phyloP scores from a whole-genome alignment of 2,888 invertebrate species.

The Panorpa germanica region DNA sequence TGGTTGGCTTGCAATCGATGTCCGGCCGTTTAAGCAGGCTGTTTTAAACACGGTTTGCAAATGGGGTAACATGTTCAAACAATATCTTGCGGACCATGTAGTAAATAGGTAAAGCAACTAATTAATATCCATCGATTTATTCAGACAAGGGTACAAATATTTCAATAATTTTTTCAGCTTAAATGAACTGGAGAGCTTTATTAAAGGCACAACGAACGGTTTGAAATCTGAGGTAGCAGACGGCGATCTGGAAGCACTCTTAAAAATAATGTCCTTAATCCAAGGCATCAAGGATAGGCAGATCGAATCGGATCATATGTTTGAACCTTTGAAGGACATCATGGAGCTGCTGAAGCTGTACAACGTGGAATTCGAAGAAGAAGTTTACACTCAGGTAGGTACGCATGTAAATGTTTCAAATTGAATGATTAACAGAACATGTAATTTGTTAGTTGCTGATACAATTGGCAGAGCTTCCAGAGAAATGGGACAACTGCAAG shows the following conservation, averaged over 20 bases:
- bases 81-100: conserved; percentile 66
- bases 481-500: conserved; percentile 72
- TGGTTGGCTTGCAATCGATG: conserved; percentile 63
- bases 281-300: conserved; percentile 48
- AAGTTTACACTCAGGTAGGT: conserved; percentile 51
- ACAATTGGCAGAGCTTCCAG: conserved; percentile 58
- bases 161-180: conserved; percentile 1
- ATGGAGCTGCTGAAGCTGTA: conserved; percentile 70
- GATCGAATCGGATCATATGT: conserved; percentile 66
- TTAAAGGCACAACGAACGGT: conserved; percentile 50
- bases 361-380: conserved; percentile 69
- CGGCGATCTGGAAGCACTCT: conserved; percentile 67
- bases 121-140: background rate
- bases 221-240: conserved; percentile 53
- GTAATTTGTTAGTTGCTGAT: background rate
- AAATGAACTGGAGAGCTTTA: conserved; percentile 58
- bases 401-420: background rate
- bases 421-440: background rate
- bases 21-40: conserved; percentile 61
- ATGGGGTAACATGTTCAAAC: conserved; percentile 78
- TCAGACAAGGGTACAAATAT: conserved; percentile 3
- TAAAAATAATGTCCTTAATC: conserved; percentile 69
- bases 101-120: conserved; percentile 34
- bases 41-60: conserved; percentile 73
- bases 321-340: conserved; percentile 73